Evolutionary conservation across 2,888 invertebrate genomes (phyloP), one percentile per base, ranked within the genome.

Genomic region (Lamproptera curius): DNA sequence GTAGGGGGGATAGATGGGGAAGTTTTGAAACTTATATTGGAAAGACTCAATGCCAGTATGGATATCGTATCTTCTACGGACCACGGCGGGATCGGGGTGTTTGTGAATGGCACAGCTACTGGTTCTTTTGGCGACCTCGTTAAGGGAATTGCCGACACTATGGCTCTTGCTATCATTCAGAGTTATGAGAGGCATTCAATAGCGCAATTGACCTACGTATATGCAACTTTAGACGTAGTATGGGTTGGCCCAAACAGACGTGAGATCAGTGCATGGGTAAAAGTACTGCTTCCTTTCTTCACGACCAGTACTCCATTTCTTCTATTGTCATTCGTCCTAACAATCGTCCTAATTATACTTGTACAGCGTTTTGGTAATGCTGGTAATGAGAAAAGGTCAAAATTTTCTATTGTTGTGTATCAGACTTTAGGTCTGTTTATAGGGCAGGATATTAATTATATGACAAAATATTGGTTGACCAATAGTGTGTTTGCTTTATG

Each of bases 161-260:
- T 73, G 11, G 45, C 59, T 13, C 75, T 78, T 0, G 56, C 63
- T 39, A 56, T 61, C 5, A 36, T 70, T 5, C 45, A 72, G 6
- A 70, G 50, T 35, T n/a, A 47, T 1, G 51, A 50, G 16, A 62
- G 70, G 49, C 70, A 69, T 47, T 34, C 53, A 1, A 52, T 55
- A 14, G 56, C 66, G 1, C 70, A 72, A 49, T 54, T 62, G 16
- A 65, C 74, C 3, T 60, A 64, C 26, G 54, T 65, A 6, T 67
- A 62, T 31, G 54, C 63, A 40, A 57, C 57, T 8, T 17, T 63
- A 1, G 56, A 66, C 9, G 42, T 73, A 0, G 56, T 62, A n/a
- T 76, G 79, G 78, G 65, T 65, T 48, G 67, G 67, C 36, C 78
- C 77, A 2, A 61, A 54, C 1, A 67, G 61, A 20, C 63, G 62